Conservation (phyloP, 2,888 invertebrate genomes). For the Suillia variegata region DNA sequence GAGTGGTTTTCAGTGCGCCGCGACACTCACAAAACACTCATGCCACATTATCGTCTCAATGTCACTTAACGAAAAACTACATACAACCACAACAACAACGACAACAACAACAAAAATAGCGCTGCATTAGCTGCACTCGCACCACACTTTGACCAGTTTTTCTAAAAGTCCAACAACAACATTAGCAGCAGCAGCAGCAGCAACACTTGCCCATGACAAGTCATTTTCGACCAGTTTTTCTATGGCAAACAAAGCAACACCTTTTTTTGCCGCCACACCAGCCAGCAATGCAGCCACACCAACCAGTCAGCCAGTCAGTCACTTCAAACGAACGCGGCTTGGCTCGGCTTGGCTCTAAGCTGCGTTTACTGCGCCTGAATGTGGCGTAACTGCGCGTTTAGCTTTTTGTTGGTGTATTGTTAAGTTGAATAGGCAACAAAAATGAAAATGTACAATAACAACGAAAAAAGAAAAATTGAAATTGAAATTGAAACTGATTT, state of each 20-base stretch:
- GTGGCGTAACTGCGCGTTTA: not conserved
- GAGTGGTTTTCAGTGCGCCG: not conserved
- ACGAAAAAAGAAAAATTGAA: not conserved
- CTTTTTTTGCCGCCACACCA: not conserved
- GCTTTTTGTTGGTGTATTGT: not conserved
- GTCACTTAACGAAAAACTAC: constrained; percentile 9
- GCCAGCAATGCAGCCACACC: not conserved
- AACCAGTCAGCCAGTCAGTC: too few species aligned
- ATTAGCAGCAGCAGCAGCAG: constrained; percentile 23
- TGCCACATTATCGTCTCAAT: constrained; percentile 17
- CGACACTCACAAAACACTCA: not conserved
- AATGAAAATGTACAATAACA: not conserved
- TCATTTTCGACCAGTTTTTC: constrained; percentile 16
- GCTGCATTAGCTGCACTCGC: constrained; percentile 15
- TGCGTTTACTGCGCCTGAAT: too few species aligned
- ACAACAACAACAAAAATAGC: too few species aligned
- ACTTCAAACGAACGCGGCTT: constrained; percentile 1
- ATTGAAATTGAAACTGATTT: not conserved
- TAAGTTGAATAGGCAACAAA: not conserved
- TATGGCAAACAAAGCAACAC: not conserved
- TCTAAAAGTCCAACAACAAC: constrained; percentile 13
- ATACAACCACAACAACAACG: too few species aligned
- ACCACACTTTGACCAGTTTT: constrained; percentile 15
- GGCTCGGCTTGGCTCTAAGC: too few species aligned
- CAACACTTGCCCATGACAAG: constrained; percentile 25